phyloP scores from a whole-genome alignment of 2,888 invertebrate species.

The Fragum fragum region DNA sequence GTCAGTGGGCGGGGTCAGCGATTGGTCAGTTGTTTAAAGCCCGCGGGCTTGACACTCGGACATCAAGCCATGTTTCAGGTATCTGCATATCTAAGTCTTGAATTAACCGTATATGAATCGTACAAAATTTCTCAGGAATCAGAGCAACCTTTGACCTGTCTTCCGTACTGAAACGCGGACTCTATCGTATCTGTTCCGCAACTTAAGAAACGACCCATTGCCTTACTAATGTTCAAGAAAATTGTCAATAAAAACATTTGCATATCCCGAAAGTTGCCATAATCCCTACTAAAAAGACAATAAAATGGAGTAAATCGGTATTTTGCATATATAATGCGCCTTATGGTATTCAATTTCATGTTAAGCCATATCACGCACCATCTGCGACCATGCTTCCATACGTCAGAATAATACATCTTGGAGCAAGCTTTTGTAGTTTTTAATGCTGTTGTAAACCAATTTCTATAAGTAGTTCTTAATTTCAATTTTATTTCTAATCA shows the following conservation, averaged over 20 bases:
- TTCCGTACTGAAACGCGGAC: too few relatives aligned
- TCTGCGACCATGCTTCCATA: not conserved
- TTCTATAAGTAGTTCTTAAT: too few relatives aligned
- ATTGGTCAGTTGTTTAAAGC: too few relatives aligned
- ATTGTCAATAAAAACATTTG: constrained; percentile 31
- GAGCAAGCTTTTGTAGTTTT: not conserved
- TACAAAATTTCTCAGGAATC: too few relatives aligned
- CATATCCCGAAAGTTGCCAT: constrained; percentile 25
- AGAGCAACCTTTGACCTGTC: too few relatives aligned
- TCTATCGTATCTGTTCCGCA: not conserved
- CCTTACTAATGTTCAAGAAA: constrained; percentile 14
- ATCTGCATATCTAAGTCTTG: too few relatives aligned
- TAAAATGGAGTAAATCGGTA: constrained; percentile 29
- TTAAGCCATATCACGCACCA: not conserved
- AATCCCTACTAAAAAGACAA: constrained; percentile 26
- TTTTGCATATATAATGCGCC: constrained; percentile 25
- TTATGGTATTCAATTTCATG: constrained; percentile 1
- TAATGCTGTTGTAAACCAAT: too few relatives aligned
- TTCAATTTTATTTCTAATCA: too few relatives aligned
- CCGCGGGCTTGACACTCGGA: too few relatives aligned
- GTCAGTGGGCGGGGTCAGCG: too few relatives aligned
- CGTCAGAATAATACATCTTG: not conserved
- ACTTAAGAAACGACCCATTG: not conserved
- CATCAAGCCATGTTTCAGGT: too few relatives aligned
- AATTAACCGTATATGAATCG: too few relatives aligned